Percentiles rank a stretch among this genome's conserved stretches.
Evolutionary conservation across 2,888 invertebrate genomes (phyloP).

Genomic region (Perithous albicinctus): DNA sequence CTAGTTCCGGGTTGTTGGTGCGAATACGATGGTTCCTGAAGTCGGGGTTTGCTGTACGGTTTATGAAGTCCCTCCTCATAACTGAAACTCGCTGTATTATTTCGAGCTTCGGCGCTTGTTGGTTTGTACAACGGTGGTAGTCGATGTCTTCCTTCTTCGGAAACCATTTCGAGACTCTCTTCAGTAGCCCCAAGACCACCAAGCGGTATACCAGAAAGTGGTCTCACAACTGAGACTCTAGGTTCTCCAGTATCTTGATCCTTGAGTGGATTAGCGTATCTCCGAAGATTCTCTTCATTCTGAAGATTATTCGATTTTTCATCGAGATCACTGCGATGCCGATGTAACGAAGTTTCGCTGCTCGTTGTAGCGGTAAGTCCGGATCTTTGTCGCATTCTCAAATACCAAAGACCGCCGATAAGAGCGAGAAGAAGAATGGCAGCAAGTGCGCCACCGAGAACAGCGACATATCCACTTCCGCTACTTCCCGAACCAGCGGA

Average conservation of each 20-base stretch:
- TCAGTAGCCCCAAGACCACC: conserved; percentile 85
- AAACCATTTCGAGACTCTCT: conserved; percentile 88
- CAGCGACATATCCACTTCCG: conserved; percentile 78
- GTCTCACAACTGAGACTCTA: conserved; percentile 85
- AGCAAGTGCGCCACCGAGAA: conserved; percentile 80
- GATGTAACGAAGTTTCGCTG: conserved; percentile 83
- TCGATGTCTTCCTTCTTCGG: conserved; percentile 86
- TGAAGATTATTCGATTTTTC: conserved; percentile 96
- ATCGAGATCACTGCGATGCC: conserved; percentile 89
- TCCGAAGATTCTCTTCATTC: conserved; percentile 94
- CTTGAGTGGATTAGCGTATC: conserved; percentile 93
- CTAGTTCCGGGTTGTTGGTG: conserved; percentile 82
- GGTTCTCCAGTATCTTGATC: conserved; percentile 87
- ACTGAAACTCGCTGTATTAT: conserved; percentile 90
- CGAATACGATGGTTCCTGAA: conserved; percentile 80
- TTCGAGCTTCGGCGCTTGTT: conserved; percentile 93
- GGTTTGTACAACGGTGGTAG: conserved; percentile 90
- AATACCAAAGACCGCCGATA: conserved; percentile 81
- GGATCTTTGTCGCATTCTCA: conserved; percentile 77
- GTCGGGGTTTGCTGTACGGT: conserved; percentile 82
- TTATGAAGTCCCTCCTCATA: conserved; percentile 83
- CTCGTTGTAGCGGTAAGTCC: conserved; percentile 82
- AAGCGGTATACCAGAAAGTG: conserved; percentile 84
- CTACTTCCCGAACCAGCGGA: conserved; percentile 68
- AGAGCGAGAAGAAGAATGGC: conserved; percentile 78